Conservation (phyloP, 2,113 vertebrate species). For the Brevimyrus niger region DNA sequence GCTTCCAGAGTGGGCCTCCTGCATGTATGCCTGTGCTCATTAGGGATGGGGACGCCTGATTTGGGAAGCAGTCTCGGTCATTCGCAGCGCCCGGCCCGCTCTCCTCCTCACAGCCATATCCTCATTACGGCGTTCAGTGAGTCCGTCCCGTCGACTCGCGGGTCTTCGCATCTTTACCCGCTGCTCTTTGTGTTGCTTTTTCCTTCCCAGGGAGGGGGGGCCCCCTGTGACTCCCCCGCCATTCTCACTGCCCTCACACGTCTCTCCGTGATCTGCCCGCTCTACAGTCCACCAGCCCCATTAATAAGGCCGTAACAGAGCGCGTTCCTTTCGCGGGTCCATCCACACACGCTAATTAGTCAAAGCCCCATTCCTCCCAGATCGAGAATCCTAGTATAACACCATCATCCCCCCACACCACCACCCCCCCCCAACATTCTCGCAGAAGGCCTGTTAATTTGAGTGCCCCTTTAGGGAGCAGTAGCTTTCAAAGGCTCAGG, state of each 20-base stretch:
- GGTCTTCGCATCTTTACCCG: background rate
- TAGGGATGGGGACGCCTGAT: background rate
- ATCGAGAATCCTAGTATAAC: slow-evolving; percentile 35
- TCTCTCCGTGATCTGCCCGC: slow-evolving; percentile 17
- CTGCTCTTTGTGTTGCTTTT: background rate
- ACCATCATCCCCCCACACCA: slow-evolving; percentile 16
- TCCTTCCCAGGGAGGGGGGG: background rate
- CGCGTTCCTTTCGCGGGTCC: slow-evolving; percentile 47
- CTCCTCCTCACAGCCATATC: background rate
- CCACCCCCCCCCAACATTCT: background rate
- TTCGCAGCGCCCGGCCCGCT: background rate
- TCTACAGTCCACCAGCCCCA: slow-evolving; percentile 22
- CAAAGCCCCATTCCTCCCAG: slow-evolving; percentile 42
- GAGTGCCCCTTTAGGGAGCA: slow-evolving; percentile 36
- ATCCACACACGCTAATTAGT: slow-evolving; percentile 49
- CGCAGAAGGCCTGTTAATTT: slow-evolving; percentile 33
- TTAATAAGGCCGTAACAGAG: slow-evolving; percentile 43
- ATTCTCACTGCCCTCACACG: background rate
- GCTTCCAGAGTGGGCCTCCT: slow-evolving; percentile 33
- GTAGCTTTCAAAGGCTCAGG: slow-evolving; percentile 36
- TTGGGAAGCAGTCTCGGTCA: background rate
- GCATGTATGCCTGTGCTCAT: slow-evolving; percentile 40
- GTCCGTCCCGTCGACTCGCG: background rate
- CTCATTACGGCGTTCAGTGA: background rate
- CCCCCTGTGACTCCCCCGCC: background rate